phyloP scores from a whole-genome alignment of 2,888 invertebrate species.

The Cinara cedri region DNA sequence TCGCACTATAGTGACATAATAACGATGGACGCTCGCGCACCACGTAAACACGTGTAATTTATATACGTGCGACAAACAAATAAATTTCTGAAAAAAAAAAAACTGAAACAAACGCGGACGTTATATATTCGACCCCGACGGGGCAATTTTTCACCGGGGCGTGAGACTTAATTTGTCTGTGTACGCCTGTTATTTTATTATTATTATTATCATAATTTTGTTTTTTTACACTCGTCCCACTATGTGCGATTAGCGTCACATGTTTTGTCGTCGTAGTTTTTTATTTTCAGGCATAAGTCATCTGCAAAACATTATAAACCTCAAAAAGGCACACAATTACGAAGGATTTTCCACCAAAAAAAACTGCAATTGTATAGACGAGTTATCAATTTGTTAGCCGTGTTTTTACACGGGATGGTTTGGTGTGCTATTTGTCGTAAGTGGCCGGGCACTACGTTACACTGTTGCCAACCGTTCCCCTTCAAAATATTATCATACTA shows the following conservation, averaged over 20 bases:
- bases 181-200: neutral
- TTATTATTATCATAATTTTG: conserved; percentile 16
- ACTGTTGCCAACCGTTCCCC: too few relatives aligned
- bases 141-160: conserved; percentile 48
- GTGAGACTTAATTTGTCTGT: conserved; percentile 48
- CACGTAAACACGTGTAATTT: conserved; percentile 55
- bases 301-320: too few relatives aligned
- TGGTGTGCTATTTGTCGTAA: too few relatives aligned
- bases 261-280: conserved; percentile 12
- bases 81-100: conserved; percentile 46
- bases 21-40: conserved; percentile 38
- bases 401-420: too few relatives aligned
- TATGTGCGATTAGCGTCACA: conserved; percentile 28
- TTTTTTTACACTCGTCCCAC: conserved; percentile 10
- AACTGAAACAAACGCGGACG: conserved; percentile 24
- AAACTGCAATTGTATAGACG: too few relatives aligned
- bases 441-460: too few relatives aligned
- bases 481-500: too few relatives aligned
- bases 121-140: conserved; percentile 28
- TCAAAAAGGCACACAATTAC: too few relatives aligned
- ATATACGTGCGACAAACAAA: conserved; percentile 14
- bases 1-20: conserved; percentile 45
- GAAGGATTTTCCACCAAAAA: too few relatives aligned
- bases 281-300: too few relatives aligned
- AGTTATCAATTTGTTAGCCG: too few relatives aligned